Conservation (phyloP, 1,140 invertebrate genomes). For the Grapholita molesta region DNA sequence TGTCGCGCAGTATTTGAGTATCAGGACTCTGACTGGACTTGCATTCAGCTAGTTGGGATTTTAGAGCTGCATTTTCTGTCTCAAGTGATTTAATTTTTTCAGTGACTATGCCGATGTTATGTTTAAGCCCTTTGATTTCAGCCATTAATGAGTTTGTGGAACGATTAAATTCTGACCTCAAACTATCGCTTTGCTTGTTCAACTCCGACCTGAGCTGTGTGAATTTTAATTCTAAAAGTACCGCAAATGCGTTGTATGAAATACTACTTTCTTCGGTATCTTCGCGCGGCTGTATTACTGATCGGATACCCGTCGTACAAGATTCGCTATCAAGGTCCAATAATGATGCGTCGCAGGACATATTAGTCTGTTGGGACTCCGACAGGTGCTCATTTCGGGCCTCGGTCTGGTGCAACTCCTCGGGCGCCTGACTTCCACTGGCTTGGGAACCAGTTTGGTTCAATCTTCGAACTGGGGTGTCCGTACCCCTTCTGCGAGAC, state of each 20-base stretch:
- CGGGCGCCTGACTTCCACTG: not conserved
- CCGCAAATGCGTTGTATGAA: not conserved
- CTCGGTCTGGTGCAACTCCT: not conserved
- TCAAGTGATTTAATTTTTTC: not conserved
- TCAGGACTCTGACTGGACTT: not conserved
- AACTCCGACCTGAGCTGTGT: not conserved
- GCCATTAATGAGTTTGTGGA: not conserved
- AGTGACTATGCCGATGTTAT: not conserved
- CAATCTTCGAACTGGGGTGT: not conserved
- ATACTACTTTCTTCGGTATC: not conserved
- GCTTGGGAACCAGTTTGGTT: not conserved
- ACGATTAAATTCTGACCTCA: not conserved
- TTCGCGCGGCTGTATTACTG: not conserved
- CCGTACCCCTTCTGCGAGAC: not conserved
- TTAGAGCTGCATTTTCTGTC: not conserved
- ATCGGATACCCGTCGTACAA: not conserved
- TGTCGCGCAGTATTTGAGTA: not conserved
- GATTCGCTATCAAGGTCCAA: not conserved
- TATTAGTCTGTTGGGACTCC: not conserved
- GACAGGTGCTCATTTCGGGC: not conserved
- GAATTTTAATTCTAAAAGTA: not conserved
- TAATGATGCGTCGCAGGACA: not conserved
- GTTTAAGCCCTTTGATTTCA: not conserved
- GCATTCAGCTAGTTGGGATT: not conserved
- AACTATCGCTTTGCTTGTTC: not conserved